Evolutionary conservation across 2,888 invertebrate genomes (phyloP).

Genomic region (Drosophila tanythrix): DNA sequence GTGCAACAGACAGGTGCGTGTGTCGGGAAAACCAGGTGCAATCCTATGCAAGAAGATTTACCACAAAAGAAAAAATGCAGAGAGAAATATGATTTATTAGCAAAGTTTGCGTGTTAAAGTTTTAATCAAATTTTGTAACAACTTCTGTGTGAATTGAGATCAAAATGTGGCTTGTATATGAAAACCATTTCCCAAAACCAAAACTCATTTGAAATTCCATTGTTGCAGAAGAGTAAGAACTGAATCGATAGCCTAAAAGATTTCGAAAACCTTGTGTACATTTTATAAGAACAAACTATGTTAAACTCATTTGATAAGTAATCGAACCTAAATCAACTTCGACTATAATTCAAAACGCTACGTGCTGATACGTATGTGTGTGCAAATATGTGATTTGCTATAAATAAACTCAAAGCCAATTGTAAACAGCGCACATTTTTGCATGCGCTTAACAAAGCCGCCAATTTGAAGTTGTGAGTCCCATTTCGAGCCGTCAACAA

Average conservation of each 20-base stretch:
- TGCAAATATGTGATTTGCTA: conserved; percentile 18
- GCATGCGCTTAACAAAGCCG: conserved; percentile 15
- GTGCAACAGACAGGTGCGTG: conserved; percentile 94
- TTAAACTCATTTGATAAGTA: background rate
- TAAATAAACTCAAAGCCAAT: conserved; percentile 9
- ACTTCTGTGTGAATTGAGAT: background rate
- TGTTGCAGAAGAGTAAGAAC: background rate
- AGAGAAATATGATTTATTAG: background rate
- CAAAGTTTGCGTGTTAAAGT: background rate
- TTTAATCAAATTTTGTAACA: background rate
- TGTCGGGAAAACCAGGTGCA: conserved; percentile 93
- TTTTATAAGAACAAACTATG: background rate
- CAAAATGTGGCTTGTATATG: background rate
- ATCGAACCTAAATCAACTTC: background rate
- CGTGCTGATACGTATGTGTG: conserved; percentile 31
- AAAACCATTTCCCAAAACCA: background rate
- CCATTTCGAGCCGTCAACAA: conserved; percentile 12
- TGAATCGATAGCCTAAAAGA: background rate
- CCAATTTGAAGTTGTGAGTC: conserved; percentile 1
- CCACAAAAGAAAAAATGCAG: background rate
- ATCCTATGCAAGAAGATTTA: conserved; percentile 87
- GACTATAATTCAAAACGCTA: conserved; percentile 3
- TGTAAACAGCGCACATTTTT: conserved; percentile 11
- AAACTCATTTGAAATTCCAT: background rate
- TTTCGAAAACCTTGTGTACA: background rate